These are phyloP conservation scores for Coracias cyanogaster DNA, from an alignment of 2,797 vertebrate genomes.

Conservation along the genomic window DNA sequence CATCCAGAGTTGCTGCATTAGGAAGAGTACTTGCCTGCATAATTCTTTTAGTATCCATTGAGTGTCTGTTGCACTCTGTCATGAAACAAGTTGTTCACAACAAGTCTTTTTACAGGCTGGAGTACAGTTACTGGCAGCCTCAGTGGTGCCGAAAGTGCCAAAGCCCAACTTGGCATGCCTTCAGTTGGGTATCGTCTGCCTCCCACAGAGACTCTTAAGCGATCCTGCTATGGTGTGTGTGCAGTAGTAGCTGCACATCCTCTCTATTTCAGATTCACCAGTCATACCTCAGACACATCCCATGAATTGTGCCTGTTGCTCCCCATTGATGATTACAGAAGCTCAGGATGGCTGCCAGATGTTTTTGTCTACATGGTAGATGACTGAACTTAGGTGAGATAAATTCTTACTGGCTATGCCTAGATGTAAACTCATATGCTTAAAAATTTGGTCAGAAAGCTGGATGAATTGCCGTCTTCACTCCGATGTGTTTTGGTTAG, in stretches of 20 bases:
- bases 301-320: neutral
- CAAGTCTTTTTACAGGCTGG: neutral
- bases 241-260: neutral
- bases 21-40: neutral
- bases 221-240: rapidly evolving
- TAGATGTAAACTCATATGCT: neutral
- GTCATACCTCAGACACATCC: neutral
- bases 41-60: neutral
- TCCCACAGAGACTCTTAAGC: neutral
- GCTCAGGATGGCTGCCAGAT: neutral
- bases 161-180: neutral
- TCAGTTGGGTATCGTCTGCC: neutral
- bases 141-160: neutral
- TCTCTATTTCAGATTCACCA: neutral
- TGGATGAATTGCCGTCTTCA: neutral
- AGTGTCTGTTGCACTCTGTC: neutral
- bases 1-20: neutral
- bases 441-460: neutral
- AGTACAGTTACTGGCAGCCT: neutral
- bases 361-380: neutral
- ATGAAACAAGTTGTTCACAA: neutral
- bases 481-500: neutral
- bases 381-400: neutral
- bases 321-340: neutral
- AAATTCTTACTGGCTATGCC: neutral